Percentiles rank a stretch among this genome's conserved stretches.
Evolutionary conservation across 2,113 vertebrate species (phyloP).

Genomic region (Crotalus helleri): DNA sequence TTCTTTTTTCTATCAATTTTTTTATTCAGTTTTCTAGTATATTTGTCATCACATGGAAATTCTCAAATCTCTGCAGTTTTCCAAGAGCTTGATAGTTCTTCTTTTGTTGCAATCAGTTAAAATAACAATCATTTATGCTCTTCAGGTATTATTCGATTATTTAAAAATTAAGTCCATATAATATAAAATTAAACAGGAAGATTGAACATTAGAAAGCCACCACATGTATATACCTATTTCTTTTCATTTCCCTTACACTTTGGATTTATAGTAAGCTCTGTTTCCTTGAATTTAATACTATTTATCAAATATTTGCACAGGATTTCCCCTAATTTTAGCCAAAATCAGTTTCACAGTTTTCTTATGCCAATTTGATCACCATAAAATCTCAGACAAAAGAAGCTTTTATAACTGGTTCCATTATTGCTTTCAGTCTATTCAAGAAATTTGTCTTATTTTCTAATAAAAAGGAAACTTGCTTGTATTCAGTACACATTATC

Average conservation of each 20-base stretch:
- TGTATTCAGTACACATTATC: background rate
- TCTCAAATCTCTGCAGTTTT: background rate
- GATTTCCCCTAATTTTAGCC: background rate
- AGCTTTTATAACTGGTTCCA: background rate
- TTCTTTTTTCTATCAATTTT: background rate
- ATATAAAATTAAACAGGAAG: background rate
- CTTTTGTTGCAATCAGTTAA: background rate
- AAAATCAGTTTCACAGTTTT: background rate
- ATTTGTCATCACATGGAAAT: background rate
- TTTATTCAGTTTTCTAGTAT: background rate
- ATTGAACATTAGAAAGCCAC: background rate
- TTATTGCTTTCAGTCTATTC: background rate
- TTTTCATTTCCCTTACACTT: background rate
- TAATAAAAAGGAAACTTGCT: background rate
- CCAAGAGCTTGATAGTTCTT: background rate
- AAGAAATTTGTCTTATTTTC: background rate
- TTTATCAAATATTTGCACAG: background rate
- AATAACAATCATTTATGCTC: background rate
- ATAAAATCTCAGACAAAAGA: background rate
- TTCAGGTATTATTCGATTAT: background rate
- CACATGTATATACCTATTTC: background rate
- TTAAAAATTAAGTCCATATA: background rate
- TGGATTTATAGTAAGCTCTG: background rate
- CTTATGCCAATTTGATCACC: background rate
- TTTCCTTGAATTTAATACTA: background rate